Conservation (phyloP, 2,888 invertebrate genomes). For the Acrobasis consociella region DNA sequence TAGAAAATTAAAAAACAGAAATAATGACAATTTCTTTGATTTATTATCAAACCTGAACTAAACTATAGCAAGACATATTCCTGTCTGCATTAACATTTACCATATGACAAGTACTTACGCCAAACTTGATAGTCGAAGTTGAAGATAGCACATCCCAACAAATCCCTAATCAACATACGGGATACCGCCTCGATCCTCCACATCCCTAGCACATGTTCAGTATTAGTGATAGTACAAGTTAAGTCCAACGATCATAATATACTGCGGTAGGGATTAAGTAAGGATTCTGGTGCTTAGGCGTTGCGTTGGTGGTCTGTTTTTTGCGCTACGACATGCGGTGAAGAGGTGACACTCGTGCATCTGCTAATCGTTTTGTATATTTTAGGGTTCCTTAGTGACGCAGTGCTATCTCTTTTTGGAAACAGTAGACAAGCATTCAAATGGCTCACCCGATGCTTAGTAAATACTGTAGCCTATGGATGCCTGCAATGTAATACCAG, state of each 20-base stretch:
- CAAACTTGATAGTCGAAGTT: constrained; percentile 1
- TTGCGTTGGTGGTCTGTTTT: constrained; percentile 75
- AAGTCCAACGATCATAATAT: constrained; percentile 78
- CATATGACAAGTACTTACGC: neutral
- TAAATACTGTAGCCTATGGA: neutral
- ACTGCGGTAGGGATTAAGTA: constrained; percentile 66
- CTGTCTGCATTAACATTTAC: neutral
- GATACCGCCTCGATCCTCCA: constrained; percentile 42
- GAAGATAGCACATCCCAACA: constrained; percentile 21
- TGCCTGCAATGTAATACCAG: too few relatives aligned
- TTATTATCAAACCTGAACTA: too few relatives aligned
- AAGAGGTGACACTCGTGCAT: constrained; percentile 56
- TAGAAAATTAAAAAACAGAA: too few relatives aligned
- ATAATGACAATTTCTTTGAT: too few relatives aligned
- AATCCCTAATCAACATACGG: constrained; percentile 37
- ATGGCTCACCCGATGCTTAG: too few relatives aligned
- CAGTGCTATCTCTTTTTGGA: too few relatives aligned
- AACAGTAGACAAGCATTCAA: too few relatives aligned
- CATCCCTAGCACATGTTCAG: constrained; percentile 72
- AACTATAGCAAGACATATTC: too few relatives aligned
- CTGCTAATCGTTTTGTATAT: constrained; percentile 38
- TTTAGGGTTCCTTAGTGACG: neutral
- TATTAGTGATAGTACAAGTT: constrained; percentile 64
- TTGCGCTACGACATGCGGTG: constrained; percentile 59
- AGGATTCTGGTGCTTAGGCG: constrained; percentile 64